Base-by-base conservation (phyloP, 2,113 vertebrate species). In the Indri indri region DNA sequence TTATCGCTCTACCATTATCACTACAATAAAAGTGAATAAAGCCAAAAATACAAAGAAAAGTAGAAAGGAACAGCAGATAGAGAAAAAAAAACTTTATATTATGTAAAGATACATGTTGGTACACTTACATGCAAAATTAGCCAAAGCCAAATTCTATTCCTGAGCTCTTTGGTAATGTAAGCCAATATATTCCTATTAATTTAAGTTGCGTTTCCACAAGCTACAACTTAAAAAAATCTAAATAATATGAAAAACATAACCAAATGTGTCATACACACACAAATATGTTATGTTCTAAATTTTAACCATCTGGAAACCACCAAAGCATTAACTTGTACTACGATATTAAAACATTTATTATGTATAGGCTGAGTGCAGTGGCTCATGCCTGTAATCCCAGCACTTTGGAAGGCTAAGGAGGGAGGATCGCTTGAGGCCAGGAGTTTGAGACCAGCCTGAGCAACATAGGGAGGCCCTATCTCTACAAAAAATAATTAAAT, bases 241-340 rank as follows among this genome's bases (percentile, higher is more conserved):
- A 97, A 80, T 83, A 97, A 85, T 32, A 87, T 71, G 8, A 79
- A 96, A 93, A 93, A 32, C 23, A 61, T 93, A 95, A 77, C 23
- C 92, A 94, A 96, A 88, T 32, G 40, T 88, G n/a, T 45, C 34
- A 77, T 50, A 86, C 16, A 73, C 30, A 71, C 13, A 30, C 34
- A 90, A 79, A 74, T 42, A 23, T 50, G 13, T 30, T 86, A 74
- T 65, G 40, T 83, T 83, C 40, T 65, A 92, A 95, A 70, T 87
- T 57, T 89, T 77, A 96, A 90, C 4, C 54, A 77, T 32, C 73
- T 71, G n/a, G 63, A 96, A 93, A 79, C 27, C 32, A 83, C 12
- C 77, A 96, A 57, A 63, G 30, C 6, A 92, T 88, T 68, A 61
- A 80, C 12, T 93, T 89, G 2, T 73, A 87, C 50, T 74, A 83